Base-by-base conservation (phyloP, 64 coral and sea anemone species). In the Orbicella faveolata region DNA sequence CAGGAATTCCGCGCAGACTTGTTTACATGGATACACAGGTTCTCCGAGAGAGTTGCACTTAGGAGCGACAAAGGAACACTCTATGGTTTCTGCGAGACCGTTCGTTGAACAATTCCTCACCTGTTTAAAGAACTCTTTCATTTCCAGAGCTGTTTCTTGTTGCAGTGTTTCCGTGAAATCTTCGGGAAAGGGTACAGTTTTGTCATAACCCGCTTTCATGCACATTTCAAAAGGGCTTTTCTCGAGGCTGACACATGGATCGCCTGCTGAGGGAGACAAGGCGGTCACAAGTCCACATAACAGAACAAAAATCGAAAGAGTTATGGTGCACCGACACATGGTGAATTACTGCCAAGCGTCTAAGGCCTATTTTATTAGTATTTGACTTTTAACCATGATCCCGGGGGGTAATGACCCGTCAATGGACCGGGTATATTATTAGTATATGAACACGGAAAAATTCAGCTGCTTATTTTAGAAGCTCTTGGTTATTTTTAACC, bases 41-140 rank as follows among this genome's bases (percentile, higher is more conserved):
- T 68, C 34, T 67, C 81, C 81, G 0, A 67, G 63, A 11, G 19
- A n/a, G 36, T 14, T 68, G 36, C 81, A 83, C 35, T 83, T 83
- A 9, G 81, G 81, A 39, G 36, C 81, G 34, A 83, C 30, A 25
- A 68, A 68, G 19, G 81, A 83, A 37, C 81, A 83, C 81, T 83
- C 81, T 1, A 83, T 83, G 35, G 63, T 19, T 68, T 83, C 81
- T 6, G 34, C 81, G 19, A 83, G 34, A 20, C 81, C 81, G 16
- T 36, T 67, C 20, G 35, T 8, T 9, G 81, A 33, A 14, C 81
- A 83, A 15, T 69, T 83, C 61, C n/a, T 63, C 16, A 21, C 20
- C 41, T 20, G 23, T 4, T 67, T 44, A 7, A 83, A 44, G 39
- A 34, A 17, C 10, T 18, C n/a, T 83, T 14, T 68, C 34, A 67